Base-by-base conservation (phyloP, 2,797 vertebrate genomes). In the Lacerta agilis region DNA sequence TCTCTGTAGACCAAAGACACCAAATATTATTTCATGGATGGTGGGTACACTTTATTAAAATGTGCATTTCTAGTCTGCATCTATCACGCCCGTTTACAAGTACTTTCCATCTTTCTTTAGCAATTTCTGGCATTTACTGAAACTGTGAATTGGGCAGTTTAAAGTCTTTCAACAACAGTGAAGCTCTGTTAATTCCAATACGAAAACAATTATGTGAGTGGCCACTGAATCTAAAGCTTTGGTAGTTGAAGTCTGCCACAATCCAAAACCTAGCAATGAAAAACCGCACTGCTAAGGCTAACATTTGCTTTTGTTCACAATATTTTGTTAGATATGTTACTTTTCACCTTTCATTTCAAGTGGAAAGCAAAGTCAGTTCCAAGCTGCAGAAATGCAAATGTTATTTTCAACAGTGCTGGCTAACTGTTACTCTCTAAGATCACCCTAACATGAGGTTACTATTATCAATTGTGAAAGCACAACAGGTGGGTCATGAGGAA, bases 401-500 rank as follows among this genome's bases (percentile, higher is more conserved):
- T 91, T 95, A 91, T 94, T 96, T 96, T 95, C 94, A 87, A 83
- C 91, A 88, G 93, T 90, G 92, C 93, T 95, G 93, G 95, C 94
- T 95, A 76, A 87, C 79, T 94, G 91, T 90, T 95, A 93, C 94
- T 96, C 95, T 96, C 95, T 96, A 82, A 95, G 94, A 97, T 96
- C 96, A 96, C 94, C 93, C 91, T 95, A 96, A 96, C 97, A 97
- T 96, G 94, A 97, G 96, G 96, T 96, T 95, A 95, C 95, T 94
- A 96, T 98, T 98, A 97, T 97, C 92, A 33, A 95, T 91, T 96
- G 95, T 97, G 95, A 98, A 97, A 97, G 95, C 96, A 94, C 94
- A 96, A 98, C 98, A 98, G 98, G 98, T 98, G 97, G 98, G 97
- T 98, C 97, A 97, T 93, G 96, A 95, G 95, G 97, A 97, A 97